Percentiles rank a stretch among this genome's conserved stretches.
Conservation (phyloP, 2,888 invertebrate genomes). For the Acanthosoma haemorrhoidale region DNA sequence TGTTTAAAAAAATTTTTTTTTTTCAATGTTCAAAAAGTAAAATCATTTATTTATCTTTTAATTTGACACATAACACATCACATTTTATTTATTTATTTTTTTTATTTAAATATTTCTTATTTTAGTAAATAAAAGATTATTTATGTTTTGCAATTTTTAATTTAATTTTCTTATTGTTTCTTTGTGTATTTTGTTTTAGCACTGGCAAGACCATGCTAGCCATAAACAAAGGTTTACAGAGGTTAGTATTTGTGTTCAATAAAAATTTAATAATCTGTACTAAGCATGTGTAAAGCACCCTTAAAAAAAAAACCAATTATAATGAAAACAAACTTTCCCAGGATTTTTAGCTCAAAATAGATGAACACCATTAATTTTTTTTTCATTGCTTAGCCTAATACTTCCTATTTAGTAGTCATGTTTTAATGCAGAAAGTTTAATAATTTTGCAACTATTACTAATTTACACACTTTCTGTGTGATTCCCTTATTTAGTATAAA, state of each 20-base stretch:
- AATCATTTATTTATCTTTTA: not conserved
- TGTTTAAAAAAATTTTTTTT: not conserved
- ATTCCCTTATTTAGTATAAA: no score
- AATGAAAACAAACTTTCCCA: not conserved
- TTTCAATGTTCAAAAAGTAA: not conserved
- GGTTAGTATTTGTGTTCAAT: constrained; percentile 57
- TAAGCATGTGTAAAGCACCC: constrained; percentile 24
- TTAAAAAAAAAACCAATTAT: not conserved
- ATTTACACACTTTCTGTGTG: no score
- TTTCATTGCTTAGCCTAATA: no score
- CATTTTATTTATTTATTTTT: constrained; percentile 29
- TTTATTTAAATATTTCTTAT: constrained; percentile 33
- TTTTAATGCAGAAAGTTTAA: no score
- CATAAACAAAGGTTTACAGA: constrained; percentile 79
- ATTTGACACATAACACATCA: constrained; percentile 16
- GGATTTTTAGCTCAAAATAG: no score
- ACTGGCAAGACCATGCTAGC: constrained; percentile 78
- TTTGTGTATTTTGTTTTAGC: constrained; percentile 60
- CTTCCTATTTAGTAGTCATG: no score
- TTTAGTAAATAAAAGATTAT: constrained; percentile 17
- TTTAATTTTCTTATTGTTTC: constrained; percentile 46
- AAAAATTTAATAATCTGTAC: constrained; percentile 26
- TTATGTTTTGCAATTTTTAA: constrained; percentile 24
- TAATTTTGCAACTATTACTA: no score
- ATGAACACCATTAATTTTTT: no score